A percentile compares a stretch with the other conserved stretches of the same genome.
These are phyloP conservation scores for Apoderus coryli DNA, from an alignment of 2,888 invertebrate genomes.

Conservation along the genomic window DNA sequence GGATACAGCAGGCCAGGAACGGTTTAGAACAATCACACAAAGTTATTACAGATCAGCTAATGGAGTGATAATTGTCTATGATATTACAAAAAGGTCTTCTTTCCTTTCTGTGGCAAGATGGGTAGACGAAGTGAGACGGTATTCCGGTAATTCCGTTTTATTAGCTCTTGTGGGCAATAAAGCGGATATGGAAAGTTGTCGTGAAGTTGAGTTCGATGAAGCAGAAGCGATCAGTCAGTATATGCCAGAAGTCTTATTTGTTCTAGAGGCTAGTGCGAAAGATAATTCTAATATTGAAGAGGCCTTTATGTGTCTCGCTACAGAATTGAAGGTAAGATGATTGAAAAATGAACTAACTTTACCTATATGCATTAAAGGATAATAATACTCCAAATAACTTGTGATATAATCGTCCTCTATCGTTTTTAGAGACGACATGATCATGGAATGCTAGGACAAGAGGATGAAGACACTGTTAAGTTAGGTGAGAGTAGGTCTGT, in stretches of 20 bases:
- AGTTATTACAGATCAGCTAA: constrained; percentile 95
- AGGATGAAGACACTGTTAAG: constrained; percentile 48
- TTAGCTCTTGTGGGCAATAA: constrained; percentile 88
- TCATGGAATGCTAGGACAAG: constrained; percentile 43
- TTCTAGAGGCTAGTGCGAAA: constrained; percentile 82
- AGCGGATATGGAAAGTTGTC: constrained; percentile 64
- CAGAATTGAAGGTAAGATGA: constrained; percentile 61
- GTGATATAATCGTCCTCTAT: not conserved
- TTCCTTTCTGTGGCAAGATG: constrained; percentile 86
- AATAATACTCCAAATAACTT: not conserved
- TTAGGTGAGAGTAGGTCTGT: constrained; percentile 54
- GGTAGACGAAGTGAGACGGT: constrained; percentile 91
- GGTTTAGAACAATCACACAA: constrained; percentile 93
- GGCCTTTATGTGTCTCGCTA: constrained; percentile 72
- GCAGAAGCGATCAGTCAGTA: constrained; percentile 76
- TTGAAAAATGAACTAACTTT: constrained; percentile 1
- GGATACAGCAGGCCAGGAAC: constrained; percentile 95
- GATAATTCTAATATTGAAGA: constrained; percentile 84
- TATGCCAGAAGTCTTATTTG: constrained; percentile 73
- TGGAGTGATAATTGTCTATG: constrained; percentile 94
- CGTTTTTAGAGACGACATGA: constrained; percentile 59
- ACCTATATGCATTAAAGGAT: constrained; percentile 3
- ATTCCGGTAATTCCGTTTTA: constrained; percentile 84
- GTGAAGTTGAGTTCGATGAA: constrained; percentile 76
- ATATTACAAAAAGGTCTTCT: constrained; percentile 84